These are phyloP conservation scores for Nothura maculosa DNA, from an alignment of 2,797 vertebrate species.

Conservation along the genomic window DNA sequence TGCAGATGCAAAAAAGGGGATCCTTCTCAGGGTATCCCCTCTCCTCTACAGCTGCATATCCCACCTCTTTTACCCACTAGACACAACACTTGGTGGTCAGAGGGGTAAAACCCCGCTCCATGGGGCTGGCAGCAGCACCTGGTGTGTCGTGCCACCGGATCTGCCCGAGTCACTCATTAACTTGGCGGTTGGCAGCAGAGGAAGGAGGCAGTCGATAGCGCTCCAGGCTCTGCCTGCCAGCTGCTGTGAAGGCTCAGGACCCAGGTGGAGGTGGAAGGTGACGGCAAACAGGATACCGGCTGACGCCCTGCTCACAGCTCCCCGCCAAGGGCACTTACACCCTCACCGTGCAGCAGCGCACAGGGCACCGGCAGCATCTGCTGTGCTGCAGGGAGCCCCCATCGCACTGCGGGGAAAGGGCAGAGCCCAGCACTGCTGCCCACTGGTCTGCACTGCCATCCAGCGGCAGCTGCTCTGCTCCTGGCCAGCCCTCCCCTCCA, in stretches of 20 bases:
- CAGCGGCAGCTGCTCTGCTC: constrained; percentile 57
- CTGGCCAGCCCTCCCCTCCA: not conserved
- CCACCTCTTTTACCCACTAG: not conserved
- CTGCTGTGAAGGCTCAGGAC: not conserved
- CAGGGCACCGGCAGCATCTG: not conserved
- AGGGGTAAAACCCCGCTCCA: not conserved
- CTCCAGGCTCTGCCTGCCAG: not conserved
- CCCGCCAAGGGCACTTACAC: not conserved
- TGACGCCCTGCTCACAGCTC: not conserved
- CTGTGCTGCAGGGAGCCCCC: not conserved
- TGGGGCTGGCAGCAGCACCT: not conserved
- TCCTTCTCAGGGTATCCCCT: constrained; percentile 28
- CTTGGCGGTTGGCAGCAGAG: accelerated
- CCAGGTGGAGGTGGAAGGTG: not conserved
- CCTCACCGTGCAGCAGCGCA: not conserved
- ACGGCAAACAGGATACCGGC: not conserved
- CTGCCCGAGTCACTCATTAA: not conserved
- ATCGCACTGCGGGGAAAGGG: not conserved
- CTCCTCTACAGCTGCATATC: not conserved
- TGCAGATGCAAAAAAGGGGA: not conserved
- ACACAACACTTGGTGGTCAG: accelerated
- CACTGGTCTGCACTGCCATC: constrained; percentile 76
- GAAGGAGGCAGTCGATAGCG: not conserved
- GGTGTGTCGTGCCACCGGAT: too few species aligned
- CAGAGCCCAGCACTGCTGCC: not conserved